A percentile compares a stretch with the other conserved stretches of the same genome.
Conservation (phyloP, 2,797 vertebrate species). For the Mareca penelope region DNA sequence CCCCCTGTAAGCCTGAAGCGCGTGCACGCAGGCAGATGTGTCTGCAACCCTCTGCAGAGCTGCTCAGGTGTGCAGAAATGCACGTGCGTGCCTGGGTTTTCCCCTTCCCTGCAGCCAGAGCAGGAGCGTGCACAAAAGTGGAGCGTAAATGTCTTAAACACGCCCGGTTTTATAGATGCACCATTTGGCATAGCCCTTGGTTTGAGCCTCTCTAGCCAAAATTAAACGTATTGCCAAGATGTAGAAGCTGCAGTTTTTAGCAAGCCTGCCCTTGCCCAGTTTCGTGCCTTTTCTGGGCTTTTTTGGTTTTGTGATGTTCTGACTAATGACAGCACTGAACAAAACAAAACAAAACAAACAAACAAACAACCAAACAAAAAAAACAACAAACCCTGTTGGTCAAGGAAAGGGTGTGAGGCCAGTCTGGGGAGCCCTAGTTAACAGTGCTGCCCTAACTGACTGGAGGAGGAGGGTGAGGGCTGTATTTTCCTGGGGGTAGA, state of each 20-base stretch:
- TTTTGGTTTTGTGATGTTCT: not conserved
- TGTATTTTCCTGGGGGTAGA: not conserved
- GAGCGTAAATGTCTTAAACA: not conserved
- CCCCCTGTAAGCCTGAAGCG: not conserved
- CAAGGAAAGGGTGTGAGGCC: not conserved
- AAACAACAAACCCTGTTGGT: not conserved
- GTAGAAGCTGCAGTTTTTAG: not conserved
- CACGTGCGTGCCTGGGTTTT: fast-evolving
- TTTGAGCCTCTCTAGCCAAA: not conserved
- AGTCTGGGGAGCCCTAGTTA: not conserved
- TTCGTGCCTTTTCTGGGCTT: not conserved
- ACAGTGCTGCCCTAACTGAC: not conserved
- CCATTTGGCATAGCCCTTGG: not conserved
- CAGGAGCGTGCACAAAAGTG: not conserved
- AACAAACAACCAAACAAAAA: no score
- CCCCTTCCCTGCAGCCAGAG: not conserved
- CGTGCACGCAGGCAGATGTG: not conserved
- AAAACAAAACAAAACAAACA: no score
- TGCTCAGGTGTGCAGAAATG: fast-evolving
- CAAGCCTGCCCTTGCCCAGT: not conserved
- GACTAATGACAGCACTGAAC: not conserved
- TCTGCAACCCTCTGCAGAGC: not conserved
- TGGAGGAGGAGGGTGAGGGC: not conserved
- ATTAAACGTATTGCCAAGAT: not conserved
- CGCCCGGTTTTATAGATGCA: fast-evolving